Percentiles rank a stretch among this genome's conserved stretches.
phyloP scores from a whole-genome alignment of 2,888 invertebrate species.

The Pheosia tremula region DNA sequence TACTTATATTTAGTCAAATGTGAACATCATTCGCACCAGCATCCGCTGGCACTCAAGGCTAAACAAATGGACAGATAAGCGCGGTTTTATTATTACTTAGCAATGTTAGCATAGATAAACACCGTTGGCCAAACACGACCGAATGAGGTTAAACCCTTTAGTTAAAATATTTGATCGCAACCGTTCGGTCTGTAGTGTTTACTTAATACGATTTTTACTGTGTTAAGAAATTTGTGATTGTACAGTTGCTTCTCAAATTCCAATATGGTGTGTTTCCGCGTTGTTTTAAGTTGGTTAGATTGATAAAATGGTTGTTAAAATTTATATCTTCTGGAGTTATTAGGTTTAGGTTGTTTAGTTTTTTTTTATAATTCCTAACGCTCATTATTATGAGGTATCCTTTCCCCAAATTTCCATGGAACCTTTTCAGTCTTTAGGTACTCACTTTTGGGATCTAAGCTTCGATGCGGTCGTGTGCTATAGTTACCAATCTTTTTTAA shows the following conservation, averaged over 20 bases:
- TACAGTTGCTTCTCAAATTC: slow-evolving; percentile 1
- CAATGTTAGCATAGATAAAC: slow-evolving; percentile 49
- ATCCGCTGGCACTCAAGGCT: slow-evolving; percentile 68
- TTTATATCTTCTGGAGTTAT: not conserved
- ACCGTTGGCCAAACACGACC: slow-evolving; percentile 53
- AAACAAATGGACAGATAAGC: slow-evolving; percentile 61
- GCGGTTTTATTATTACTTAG: slow-evolving; percentile 37
- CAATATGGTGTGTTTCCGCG: not conserved
- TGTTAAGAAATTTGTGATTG: not conserved
- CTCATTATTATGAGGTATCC: too few relatives aligned
- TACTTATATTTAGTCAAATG: slow-evolving; percentile 17
- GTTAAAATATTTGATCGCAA: slow-evolving; percentile 49
- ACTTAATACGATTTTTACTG: slow-evolving; percentile 18
- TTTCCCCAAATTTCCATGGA: too few relatives aligned
- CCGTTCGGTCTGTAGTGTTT: slow-evolving; percentile 30
- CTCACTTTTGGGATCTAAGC: too few relatives aligned
- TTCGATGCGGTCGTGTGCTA: too few relatives aligned
- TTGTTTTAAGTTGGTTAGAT: slow-evolving; percentile 14
- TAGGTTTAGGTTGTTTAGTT: not conserved
- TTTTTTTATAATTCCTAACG: not conserved
- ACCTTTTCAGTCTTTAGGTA: too few relatives aligned
- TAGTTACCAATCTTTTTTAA: not conserved
- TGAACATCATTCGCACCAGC: slow-evolving; percentile 57
- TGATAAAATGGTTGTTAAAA: slow-evolving; percentile 4
- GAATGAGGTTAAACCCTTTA: slow-evolving; percentile 65